A percentile compares a stretch with the other conserved stretches of the same genome.
Evolutionary conservation across 2,113 vertebrate species (phyloP).

Genomic region (Ptychochromis oligacanthus): DNA sequence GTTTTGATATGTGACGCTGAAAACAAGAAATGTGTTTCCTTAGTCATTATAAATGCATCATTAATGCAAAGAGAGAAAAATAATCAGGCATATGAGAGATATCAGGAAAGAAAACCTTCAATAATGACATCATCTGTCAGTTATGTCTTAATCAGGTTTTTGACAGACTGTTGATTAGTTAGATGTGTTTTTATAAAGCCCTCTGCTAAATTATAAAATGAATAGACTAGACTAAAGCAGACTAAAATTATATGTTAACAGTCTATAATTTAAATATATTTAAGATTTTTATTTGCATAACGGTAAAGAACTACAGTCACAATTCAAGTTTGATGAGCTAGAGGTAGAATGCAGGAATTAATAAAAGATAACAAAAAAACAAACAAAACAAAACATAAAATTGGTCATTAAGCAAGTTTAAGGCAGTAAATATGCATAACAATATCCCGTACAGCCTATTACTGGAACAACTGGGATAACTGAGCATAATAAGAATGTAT

Average conservation of each 20-base stretch:
- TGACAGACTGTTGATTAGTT: neutral
- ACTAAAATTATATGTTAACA: neutral
- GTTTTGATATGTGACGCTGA: slow-evolving; percentile 2
- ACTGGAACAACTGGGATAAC: neutral
- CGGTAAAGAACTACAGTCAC: neutral
- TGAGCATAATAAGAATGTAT: no score
- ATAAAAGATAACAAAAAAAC: neutral
- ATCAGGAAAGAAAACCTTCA: neutral
- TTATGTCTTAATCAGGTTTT: neutral
- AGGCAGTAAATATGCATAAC: neutral
- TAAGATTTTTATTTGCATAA: neutral
- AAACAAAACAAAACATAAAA: no score
- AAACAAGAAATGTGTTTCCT: neutral
- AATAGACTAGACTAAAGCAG: neutral
- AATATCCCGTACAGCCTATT: neutral
- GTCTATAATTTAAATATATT: neutral
- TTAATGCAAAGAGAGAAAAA: neutral
- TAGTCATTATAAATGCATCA: neutral
- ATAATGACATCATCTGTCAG: neutral
- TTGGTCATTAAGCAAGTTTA: neutral
- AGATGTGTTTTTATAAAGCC: neutral
- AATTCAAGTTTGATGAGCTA: slow-evolving; percentile 3
- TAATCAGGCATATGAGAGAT: neutral
- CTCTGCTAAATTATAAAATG: neutral
- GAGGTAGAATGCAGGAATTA: neutral